Conservation (phyloP, 2,797 vertebrate genomes). For the Mormyrus hasselquistii region DNA sequence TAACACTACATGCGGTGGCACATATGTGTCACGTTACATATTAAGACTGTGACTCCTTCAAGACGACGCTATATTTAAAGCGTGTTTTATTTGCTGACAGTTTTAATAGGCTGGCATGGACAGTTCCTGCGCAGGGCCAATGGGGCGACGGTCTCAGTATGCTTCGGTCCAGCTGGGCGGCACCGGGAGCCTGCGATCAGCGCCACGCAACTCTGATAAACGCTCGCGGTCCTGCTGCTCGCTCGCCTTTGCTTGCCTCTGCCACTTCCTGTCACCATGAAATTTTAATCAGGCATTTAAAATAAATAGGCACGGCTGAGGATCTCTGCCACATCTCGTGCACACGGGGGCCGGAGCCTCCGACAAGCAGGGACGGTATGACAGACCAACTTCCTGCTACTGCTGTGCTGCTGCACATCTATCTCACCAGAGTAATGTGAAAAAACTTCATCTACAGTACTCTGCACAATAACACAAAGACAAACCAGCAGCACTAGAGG, state of each 20-base stretch:
- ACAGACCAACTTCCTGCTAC: neutral
- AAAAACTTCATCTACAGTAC: neutral
- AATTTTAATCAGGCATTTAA: constrained; percentile 78
- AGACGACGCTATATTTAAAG: neutral
- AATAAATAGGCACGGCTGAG: constrained; percentile 75
- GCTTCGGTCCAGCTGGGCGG: neutral
- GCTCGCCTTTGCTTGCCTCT: constrained; percentile 60
- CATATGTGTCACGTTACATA: neutral
- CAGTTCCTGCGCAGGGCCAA: neutral
- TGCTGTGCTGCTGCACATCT: neutral
- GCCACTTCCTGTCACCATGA: constrained; percentile 79
- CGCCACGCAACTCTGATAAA: neutral
- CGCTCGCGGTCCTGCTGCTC: constrained; percentile 61
- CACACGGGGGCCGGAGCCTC: constrained; percentile 39
- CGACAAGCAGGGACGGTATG: neutral
- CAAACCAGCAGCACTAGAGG: neutral
- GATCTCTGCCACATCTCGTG: constrained; percentile 66
- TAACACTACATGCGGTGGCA: neutral
- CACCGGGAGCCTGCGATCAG: neutral
- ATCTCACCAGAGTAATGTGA: neutral
- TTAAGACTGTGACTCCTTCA: neutral
- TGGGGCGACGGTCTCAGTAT: neutral
- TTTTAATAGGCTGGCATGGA: neutral
- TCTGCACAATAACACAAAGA: neutral
- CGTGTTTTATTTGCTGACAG: neutral